Evolutionary conservation across 2,113 vertebrate genomes (phyloP), one percentile per base, ranked within the genome.

Genomic region (Puma concolor): DNA sequence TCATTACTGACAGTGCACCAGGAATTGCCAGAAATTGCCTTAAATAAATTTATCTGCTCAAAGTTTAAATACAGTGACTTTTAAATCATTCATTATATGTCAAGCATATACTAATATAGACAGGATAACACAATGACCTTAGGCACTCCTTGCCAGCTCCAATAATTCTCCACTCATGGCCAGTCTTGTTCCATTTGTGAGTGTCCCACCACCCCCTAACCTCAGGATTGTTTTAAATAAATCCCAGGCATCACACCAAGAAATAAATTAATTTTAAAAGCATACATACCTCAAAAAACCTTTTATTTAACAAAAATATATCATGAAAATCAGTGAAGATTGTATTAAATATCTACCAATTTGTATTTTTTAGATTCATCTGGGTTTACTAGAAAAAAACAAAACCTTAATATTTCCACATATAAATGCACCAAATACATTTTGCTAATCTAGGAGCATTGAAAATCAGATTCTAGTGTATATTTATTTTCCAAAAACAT

Each of bases 241-340:
- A 74, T 29, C 11, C 63, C 52, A 64, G 23, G 48, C 31, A 19
- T 19, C 57, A 29, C 21, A 69, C 48, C 87, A 95, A 88, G 29
- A 57, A 95, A 88, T 16, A 82, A 92, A 50, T 44, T 17, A 16
- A 52, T 76, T 76, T 94, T 79, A 41, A 94, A 94, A 83, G 13
- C 29, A 76, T 2, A 44, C 5, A 76, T 84, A 17, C 33, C 25
- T 90, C 41, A 82, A 83, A 71, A 60, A 36, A 33, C 0, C 19
- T 93, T 60, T 82, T 36, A 79, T 50, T 82, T 95, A 57, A 57
- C 29, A 57, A 25, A 86, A 95, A 86, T 21, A n/a, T 72, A 52
- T 21, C 27, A 67, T 27, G 33, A 29, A 80, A 60, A 80, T 48
- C 54, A 90, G 33, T 67, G 76, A 77, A n/a, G 21, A 25, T 41